These are phyloP conservation scores for Sceloporus undulatus DNA, from an alignment of 2,113 vertebrate species.

Conservation along the genomic window DNA sequence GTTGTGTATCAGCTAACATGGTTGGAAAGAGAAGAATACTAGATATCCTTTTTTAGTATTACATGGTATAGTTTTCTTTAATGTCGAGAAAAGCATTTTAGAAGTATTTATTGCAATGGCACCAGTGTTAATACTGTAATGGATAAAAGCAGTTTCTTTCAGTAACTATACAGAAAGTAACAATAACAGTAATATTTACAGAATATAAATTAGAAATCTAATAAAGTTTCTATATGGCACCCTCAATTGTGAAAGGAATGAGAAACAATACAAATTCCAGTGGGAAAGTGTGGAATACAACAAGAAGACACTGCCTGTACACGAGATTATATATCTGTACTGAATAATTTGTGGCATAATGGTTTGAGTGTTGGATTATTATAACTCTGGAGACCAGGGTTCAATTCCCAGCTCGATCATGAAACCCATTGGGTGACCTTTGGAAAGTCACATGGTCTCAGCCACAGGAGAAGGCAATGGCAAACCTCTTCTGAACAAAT, in stretches of 20 bases:
- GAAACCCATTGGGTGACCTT: too few relatives aligned
- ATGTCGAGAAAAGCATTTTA: neutral
- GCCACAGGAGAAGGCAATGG: too few relatives aligned
- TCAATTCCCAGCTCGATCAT: too few relatives aligned
- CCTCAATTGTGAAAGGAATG: neutral
- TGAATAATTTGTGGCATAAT: too few relatives aligned
- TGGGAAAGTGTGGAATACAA: neutral
- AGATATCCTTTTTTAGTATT: neutral
- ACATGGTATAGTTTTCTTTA: neutral
- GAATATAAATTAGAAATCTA: neutral
- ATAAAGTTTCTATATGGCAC: neutral
- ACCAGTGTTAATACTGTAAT: neutral
- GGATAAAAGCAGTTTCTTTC: neutral
- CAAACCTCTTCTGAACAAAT: too few relatives aligned
- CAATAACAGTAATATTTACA: neutral
- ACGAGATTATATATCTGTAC: too few relatives aligned
- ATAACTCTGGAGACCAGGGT: too few relatives aligned
- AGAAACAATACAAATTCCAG: neutral
- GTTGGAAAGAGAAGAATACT: slow-evolving; percentile 6
- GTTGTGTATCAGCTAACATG: neutral
- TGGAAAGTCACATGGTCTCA: too few relatives aligned
- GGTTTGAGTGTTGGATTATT: too few relatives aligned
- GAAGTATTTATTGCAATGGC: neutral
- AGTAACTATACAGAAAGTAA: neutral
- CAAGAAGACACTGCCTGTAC: too few relatives aligned